Base-by-base conservation (phyloP, 2,113 vertebrate species). In the Cinclus mexicanus region DNA sequence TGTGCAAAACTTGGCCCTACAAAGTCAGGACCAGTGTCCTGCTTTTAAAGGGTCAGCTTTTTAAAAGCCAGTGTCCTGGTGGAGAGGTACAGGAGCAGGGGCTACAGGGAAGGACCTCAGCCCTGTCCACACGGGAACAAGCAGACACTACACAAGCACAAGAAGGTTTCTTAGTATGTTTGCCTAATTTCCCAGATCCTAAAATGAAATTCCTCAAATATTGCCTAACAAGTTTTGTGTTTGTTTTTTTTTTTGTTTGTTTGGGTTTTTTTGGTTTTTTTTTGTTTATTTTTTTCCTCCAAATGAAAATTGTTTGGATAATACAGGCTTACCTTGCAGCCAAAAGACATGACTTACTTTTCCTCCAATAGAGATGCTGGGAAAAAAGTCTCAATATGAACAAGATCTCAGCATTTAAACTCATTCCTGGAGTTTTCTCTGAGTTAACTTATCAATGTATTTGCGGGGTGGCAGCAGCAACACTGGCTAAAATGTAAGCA, bases 391-490 rank as follows among this genome's bases (percentile, higher is more conserved):
- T 78, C 31, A 59, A 87, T 14, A 87, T 44, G 46, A 90, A 70
- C 13, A 83, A 77, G 21, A 67, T 75, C 57, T 85, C 61, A 91
- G 24, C 31, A 26, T 28, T 76, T 72, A 56, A 17, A 33, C 21
- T 78, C 11, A 47, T 47, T 87, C 44, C 55, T 61, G 68, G 25
- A 76, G 10, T 21, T 79, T 87, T 79, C 29, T 52, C 46, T 67
- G 21, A 31, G n/a, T 87, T 85, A 76, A 25, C 7, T 76, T 91
- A 20, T 64, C 67, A 49, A 31, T 50, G 31, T 7, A 31, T 91
- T 94, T 91, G 85, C 47, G 72, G 53, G 35, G 37, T 53, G 26
- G 33, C 24, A 86, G 39, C 78, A 59, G 70, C 37, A 93, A 83
- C 0, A 35, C 28, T 56, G 52, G 31, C 46, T 86, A 46, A 91